phyloP scores from a whole-genome alignment of 2,888 invertebrate species.

The Argyresthia goedartella region DNA sequence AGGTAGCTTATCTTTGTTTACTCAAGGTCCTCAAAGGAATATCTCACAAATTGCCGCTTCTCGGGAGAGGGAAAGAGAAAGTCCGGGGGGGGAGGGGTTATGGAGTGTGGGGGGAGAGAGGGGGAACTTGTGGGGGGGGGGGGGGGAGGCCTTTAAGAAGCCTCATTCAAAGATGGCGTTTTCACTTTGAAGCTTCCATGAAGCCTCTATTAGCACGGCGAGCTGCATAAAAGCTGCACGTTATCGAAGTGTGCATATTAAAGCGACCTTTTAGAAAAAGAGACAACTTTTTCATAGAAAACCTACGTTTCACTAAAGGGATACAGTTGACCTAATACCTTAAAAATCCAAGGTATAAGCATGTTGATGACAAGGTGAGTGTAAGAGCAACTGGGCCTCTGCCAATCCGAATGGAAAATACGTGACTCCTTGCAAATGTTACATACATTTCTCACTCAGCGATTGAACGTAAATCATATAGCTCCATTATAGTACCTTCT shows the following conservation, averaged over 20 bases:
- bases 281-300: neutral
- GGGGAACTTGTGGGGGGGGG: neutral
- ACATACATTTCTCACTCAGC: no score
- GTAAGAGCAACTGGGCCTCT: no score
- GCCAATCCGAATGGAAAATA: no score
- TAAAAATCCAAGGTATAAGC: no score
- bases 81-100: neutral
- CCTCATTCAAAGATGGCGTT: slow-evolving; percentile 16
- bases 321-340: no score
- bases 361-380: no score
- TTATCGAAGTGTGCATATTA: slow-evolving; percentile 42
- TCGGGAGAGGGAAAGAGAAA: neutral
- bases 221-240: slow-evolving; percentile 33
- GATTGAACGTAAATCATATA: no score
- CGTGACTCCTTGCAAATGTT: no score
- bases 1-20: slow-evolving; percentile 1
- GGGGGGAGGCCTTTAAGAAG: slow-evolving; percentile 2
- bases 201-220: slow-evolving; percentile 30
- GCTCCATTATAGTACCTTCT: no score
- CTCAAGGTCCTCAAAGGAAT: neutral
- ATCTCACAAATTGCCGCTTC: neutral
- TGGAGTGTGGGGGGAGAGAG: neutral
- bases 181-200: slow-evolving; percentile 29
- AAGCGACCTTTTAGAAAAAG: slow-evolving; percentile 23
- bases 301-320: no score